Conservation (phyloP, 2,888 invertebrate species). For the Mechanitis messenoides region DNA sequence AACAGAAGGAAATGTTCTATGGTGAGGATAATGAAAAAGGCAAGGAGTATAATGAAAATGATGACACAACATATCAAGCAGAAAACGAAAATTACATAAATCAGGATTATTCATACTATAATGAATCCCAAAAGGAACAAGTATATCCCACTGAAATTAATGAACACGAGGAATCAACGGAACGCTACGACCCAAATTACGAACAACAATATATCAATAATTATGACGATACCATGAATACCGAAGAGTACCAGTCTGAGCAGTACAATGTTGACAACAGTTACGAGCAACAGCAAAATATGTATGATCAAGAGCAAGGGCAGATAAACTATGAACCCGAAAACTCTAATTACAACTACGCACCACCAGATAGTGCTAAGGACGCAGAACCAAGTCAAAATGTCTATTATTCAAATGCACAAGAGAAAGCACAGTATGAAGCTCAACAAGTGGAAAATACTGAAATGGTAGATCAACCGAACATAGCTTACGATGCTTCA, state of each 20-base stretch:
- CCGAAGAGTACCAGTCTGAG: slow-evolving; percentile 21
- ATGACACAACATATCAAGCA: slow-evolving; percentile 19
- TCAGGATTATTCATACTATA: slow-evolving; percentile 48
- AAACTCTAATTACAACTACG: not conserved
- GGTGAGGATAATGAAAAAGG: slow-evolving; percentile 40
- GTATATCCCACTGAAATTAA: slow-evolving; percentile 42
- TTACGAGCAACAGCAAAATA: slow-evolving; percentile 19
- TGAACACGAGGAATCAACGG: slow-evolving; percentile 50
- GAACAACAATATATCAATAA: slow-evolving; percentile 48
- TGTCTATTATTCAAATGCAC: slow-evolving; percentile 10
- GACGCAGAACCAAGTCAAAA: slow-evolving; percentile 5
- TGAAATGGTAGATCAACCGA: slow-evolving; percentile 18
- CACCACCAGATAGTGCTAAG: not conserved
- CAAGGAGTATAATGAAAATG: slow-evolving; percentile 36
- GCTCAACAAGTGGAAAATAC: slow-evolving; percentile 11
- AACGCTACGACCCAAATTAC: slow-evolving; percentile 54
- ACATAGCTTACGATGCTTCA: slow-evolving; percentile 25
- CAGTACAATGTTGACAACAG: slow-evolving; percentile 30
- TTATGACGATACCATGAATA: slow-evolving; percentile 16
- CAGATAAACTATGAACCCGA: not conserved
- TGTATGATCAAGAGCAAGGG: slow-evolving; percentile 28
- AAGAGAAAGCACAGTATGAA: slow-evolving; percentile 22
- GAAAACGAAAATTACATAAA: slow-evolving; percentile 36
- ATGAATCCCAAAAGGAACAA: slow-evolving; percentile 43
- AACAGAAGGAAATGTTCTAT: slow-evolving; percentile 55